These are phyloP conservation scores for Lasioglossum zephyrum DNA, from an alignment of 2,888 invertebrate genomes.

Conservation along the genomic window DNA sequence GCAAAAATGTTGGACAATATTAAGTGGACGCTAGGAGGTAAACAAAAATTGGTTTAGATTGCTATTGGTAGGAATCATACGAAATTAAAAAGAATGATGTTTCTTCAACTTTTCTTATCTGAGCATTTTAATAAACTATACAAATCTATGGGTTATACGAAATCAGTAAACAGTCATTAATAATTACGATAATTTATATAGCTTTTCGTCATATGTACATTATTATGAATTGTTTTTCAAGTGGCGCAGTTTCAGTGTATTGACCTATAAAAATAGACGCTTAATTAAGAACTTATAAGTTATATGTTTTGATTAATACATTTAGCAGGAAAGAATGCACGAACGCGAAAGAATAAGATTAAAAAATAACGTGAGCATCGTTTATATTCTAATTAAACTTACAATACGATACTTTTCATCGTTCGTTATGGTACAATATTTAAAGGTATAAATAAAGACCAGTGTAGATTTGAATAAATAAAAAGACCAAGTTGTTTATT, in stretches of 20 bases:
- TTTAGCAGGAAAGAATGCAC: conserved; percentile 1
- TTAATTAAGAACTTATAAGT: not conserved
- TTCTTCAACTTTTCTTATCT: no score
- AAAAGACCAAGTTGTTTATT: conserved; percentile 75
- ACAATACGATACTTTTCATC: conserved; percentile 17
- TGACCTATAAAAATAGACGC: conserved; percentile 10
- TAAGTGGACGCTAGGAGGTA: no score
- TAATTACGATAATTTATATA: conserved; percentile 22
- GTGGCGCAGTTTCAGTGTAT: not conserved
- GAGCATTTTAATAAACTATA: not conserved
- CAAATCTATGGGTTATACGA: not conserved
- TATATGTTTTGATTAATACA: conserved; percentile 6
- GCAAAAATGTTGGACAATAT: no score
- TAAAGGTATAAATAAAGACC: conserved; percentile 33
- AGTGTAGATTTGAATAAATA: conserved; percentile 73
- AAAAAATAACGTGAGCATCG: not conserved
- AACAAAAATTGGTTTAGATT: no score
- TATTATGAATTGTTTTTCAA: not conserved
- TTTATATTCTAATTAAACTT: conserved; percentile 24
- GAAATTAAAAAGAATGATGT: no score
- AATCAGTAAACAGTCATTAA: conserved; percentile 1
- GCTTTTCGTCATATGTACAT: conserved; percentile 16
- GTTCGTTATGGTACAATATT: conserved; percentile 16
- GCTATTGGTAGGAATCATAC: no score
- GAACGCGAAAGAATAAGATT: conserved; percentile 10